Percentiles rank a stretch among this genome's conserved stretches.
Evolutionary conservation across 2,888 invertebrate species (phyloP).

Genomic region (Lasioglossum figueresi): DNA sequence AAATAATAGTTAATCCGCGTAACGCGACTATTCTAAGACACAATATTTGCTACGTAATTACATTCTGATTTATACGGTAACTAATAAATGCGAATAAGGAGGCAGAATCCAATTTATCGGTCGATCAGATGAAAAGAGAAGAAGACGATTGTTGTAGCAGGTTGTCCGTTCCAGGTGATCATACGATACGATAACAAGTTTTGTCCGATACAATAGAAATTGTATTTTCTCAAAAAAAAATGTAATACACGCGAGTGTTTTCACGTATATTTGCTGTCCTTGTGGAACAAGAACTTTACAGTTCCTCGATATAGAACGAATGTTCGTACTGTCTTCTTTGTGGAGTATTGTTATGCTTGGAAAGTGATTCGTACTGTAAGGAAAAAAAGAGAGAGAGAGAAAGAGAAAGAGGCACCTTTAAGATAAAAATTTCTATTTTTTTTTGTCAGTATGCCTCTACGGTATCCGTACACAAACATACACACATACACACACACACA

Average conservation of each 20-base stretch:
- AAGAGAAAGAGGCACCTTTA: constrained; percentile 44
- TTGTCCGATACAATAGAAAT: constrained; percentile 63
- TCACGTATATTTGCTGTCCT: constrained; percentile 65
- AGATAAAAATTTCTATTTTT: constrained; percentile 70
- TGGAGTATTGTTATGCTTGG: constrained; percentile 66
- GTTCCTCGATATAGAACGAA: constrained; percentile 68
- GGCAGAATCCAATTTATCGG: background rate
- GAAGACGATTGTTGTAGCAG: background rate
- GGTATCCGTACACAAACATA: constrained; percentile 15
- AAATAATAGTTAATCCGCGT: constrained; percentile 27
- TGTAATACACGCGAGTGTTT: constrained; percentile 57
- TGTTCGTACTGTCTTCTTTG: constrained; percentile 64
- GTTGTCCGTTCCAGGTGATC: constrained; percentile 62
- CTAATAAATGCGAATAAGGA: constrained; percentile 12
- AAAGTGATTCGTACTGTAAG: constrained; percentile 55
- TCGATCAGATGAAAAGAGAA: background rate
- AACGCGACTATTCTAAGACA: constrained; percentile 36
- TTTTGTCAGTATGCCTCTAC: constrained; percentile 64
- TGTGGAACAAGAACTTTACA: constrained; percentile 62
- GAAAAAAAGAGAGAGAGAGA: constrained; percentile 11
- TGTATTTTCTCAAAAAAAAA: constrained; percentile 65
- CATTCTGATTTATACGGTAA: constrained; percentile 23
- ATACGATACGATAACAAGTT: constrained; percentile 49
- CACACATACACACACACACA: constrained; percentile 11
- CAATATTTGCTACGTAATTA: constrained; percentile 16